Evolutionary conservation across 1,140 invertebrate species (phyloP).

Genomic region (Halesus radiatus): DNA sequence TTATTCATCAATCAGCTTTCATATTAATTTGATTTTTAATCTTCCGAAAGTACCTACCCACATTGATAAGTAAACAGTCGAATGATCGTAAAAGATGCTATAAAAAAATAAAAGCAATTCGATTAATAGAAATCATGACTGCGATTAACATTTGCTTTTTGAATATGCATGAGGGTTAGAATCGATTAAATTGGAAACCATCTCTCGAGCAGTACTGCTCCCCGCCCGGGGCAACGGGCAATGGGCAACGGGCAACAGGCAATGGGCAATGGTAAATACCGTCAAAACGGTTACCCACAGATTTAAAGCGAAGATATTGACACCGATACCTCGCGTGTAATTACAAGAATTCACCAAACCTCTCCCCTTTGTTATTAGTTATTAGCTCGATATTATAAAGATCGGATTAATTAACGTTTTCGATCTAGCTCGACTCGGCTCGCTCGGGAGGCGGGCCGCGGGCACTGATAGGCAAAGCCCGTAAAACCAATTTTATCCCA

Average conservation of each 20-base stretch:
- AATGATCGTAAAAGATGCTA: too few species aligned
- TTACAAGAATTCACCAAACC: constrained; percentile 36
- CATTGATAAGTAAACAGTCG: too few species aligned
- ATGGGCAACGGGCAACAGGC: too few species aligned
- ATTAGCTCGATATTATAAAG: constrained; percentile 54
- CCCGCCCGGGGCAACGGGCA: too few species aligned
- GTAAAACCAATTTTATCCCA: constrained; percentile 56
- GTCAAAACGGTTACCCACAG: constrained; percentile 39
- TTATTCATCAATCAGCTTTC: too few species aligned
- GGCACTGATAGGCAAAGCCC: constrained; percentile 48
- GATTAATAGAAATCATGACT: too few species aligned
- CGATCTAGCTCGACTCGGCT: constrained; percentile 35
- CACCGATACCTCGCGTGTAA: constrained; percentile 52
- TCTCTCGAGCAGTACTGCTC: constrained; percentile 3
- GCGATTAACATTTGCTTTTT: too few species aligned
- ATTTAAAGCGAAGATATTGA: constrained; percentile 50
- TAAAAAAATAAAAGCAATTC: too few species aligned
- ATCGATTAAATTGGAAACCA: constrained; percentile 18
- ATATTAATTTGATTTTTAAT: too few species aligned
- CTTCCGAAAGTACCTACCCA: too few species aligned
- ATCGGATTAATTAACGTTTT: constrained; percentile 57
- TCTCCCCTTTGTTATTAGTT: constrained; percentile 38
- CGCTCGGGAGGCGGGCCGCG: constrained; percentile 43
- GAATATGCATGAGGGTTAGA: neutral
- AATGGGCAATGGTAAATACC: neutral